phyloP scores from a whole-genome alignment of 2,113 vertebrate genomes.

The Gymnorhina tibicen region DNA sequence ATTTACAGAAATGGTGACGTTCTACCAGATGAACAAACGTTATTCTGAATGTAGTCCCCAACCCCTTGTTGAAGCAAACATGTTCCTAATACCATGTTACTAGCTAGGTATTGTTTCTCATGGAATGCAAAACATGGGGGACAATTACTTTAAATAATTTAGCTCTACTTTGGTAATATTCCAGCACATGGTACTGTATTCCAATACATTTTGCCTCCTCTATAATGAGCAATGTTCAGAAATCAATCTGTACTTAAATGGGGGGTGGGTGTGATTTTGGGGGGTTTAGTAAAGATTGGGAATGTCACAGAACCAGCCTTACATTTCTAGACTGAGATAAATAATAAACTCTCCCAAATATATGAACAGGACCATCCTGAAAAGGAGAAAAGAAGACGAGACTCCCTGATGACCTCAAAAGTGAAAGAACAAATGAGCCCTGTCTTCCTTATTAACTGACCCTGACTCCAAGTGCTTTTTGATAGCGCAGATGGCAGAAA shows the following conservation, averaged over 20 bases:
- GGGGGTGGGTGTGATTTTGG: fast-evolving
- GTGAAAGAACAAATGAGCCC: background rate
- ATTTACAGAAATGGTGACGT: background rate
- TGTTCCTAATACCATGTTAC: background rate
- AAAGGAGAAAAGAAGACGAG: background rate
- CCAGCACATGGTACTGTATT: background rate
- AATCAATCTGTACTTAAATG: background rate
- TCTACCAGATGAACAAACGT: fast-evolving
- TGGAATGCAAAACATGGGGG: background rate
- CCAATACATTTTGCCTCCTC: background rate
- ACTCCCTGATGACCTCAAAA: background rate
- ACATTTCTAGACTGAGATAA: background rate
- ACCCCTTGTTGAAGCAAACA: background rate
- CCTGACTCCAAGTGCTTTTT: background rate
- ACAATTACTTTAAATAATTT: background rate
- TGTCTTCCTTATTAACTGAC: background rate
- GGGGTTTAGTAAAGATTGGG: background rate
- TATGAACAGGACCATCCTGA: background rate
- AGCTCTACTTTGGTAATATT: background rate
- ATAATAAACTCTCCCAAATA: background rate
- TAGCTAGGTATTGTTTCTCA: background rate
- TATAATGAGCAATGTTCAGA: background rate
- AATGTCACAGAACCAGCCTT: background rate
- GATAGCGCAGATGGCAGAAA: background rate
- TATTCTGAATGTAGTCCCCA: background rate